Conservation (phyloP, 2,113 vertebrate species). For the Sorex fumeus region DNA sequence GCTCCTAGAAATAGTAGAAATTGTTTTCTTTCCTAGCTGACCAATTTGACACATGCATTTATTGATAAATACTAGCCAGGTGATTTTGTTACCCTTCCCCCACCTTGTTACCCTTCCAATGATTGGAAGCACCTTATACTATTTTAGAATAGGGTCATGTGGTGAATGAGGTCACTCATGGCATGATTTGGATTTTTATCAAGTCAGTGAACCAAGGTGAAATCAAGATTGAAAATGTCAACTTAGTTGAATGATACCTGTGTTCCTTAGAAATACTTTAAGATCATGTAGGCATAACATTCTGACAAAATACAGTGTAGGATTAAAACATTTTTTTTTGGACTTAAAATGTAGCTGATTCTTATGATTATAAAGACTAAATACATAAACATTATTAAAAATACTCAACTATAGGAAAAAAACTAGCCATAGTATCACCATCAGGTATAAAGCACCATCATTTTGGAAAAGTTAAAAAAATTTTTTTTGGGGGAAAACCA, state of each 20-base stretch:
- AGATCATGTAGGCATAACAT: neutral
- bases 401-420: slow-evolving; percentile 21
- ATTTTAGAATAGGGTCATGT: neutral
- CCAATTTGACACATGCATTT: slow-evolving; percentile 46
- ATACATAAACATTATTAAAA: slow-evolving; percentile 16
- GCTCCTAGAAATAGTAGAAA: too few relatives aligned
- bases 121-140: neutral
- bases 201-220: slow-evolving; percentile 58
- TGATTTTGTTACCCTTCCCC: neutral
- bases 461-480: neutral
- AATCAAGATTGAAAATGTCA: slow-evolving; percentile 47
- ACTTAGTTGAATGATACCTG: slow-evolving; percentile 23
- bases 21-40: too few relatives aligned
- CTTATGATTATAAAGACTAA: slow-evolving; percentile 10
- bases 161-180: neutral
- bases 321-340: slow-evolving; percentile 41
- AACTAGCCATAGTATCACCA: neutral
- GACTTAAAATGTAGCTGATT: slow-evolving; percentile 34
- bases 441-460: neutral
- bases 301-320: neutral
- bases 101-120: neutral
- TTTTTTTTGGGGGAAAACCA: too few relatives aligned
- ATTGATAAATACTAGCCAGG: neutral
- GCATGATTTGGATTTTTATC: slow-evolving; percentile 62
- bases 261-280: slow-evolving; percentile 30